Base-by-base conservation (phyloP, 2,888 invertebrate genomes). In the Cepaea hortensis region DNA sequence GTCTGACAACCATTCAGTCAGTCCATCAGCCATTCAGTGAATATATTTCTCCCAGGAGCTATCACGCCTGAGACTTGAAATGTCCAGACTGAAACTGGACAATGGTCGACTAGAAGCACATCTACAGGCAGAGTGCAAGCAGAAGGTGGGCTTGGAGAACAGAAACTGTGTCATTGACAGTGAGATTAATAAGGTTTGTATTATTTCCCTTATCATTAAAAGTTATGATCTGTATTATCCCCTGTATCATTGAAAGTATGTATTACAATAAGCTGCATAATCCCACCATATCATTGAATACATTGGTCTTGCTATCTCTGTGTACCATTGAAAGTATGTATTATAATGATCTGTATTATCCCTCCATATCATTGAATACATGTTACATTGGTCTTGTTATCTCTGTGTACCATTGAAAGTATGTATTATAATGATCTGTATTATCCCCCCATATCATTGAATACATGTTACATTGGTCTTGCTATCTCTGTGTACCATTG, bases 141-240 rank as follows among this genome's bases (percentile, higher is more conserved):
- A 90, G 73, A 89, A 91, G 20, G 88, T 90, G 35, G 92, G 92
- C 76, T 87, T 92, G 23, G 91, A 92, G 85, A 92, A 91, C 87
- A 87, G 91, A 50, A 92, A 92, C 81, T 90, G 90, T 23, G 90
- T 91, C 2, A 90, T 91, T 35, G 92, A 93, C 70, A 91, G 91
- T 85, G 93, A 93, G 86, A 91, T 93, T 82, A 90, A 90, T 9
- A 92, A 92, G 91, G 93, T 93, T 55, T 11, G 13, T 62, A 68
- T 18, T 68, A 18, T 68, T 0, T 68, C 65, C 65, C 15, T 20
- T 9, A 13, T 68, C 15, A 15, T 62, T 62, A 62, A 15, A 62
- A 13, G 62, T 13, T 62, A 35, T 65, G 9, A 65, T 65, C 18
- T 13, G 9, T 65, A 65, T 65, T 65, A 18, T 65, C 18, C 18